Evolutionary conservation across 1,140 invertebrate genomes (phyloP).

Genomic region (Calliphora vicina): DNA sequence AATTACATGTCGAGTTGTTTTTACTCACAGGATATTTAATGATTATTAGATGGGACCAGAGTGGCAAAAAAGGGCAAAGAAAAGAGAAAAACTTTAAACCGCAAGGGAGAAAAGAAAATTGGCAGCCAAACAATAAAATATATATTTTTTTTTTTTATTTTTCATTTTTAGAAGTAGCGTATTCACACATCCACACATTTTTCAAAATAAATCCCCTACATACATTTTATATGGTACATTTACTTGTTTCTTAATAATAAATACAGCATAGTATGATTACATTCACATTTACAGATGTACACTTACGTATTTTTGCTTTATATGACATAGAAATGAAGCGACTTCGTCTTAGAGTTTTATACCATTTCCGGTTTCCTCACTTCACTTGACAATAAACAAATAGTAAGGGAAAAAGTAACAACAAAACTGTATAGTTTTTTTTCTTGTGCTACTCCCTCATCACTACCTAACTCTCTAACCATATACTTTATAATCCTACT

Average conservation of each 20-base stretch:
- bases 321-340: not conserved
- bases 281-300: not conserved
- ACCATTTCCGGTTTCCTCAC: constrained; percentile 2
- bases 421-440: too few relatives aligned
- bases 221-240: too few relatives aligned
- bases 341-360: not conserved
- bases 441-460: not conserved
- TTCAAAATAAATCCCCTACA: not conserved
- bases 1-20: not conserved
- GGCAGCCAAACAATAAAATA: not conserved
- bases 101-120: not conserved
- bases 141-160: not conserved
- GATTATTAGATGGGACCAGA: constrained; percentile 15
- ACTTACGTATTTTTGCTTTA: not conserved
- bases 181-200: not conserved
- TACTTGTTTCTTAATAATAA: not conserved
- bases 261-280: too few relatives aligned
- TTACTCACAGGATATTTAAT: constrained; percentile 28
- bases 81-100: not conserved
- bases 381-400: constrained; percentile 9
- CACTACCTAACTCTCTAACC: not conserved
- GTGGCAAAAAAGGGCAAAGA: not conserved
- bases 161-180: not conserved
- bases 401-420: not conserved
- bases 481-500: not conserved